phyloP scores from a whole-genome alignment of 2,113 vertebrate species.

The Eulacestoma nigropectus region DNA sequence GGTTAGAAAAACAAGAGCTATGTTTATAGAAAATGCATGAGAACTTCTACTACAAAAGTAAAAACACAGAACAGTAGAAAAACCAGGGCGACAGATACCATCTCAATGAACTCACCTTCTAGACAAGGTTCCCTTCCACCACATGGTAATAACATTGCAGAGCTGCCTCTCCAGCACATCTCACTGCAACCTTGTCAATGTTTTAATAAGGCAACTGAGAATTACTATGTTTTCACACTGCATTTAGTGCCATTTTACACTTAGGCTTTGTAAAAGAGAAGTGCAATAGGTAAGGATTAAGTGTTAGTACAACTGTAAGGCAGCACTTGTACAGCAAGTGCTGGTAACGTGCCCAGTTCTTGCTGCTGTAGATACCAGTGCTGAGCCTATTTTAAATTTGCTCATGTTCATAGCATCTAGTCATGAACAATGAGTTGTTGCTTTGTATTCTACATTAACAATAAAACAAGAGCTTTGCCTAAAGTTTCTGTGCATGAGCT shows the following conservation, averaged over 20 bases:
- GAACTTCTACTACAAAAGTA: too few relatives aligned
- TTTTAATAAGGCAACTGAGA: neutral
- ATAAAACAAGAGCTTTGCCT: neutral
- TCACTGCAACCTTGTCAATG: neutral
- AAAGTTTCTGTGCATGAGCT: neutral
- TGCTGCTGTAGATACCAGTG: neutral
- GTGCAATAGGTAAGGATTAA: neutral
- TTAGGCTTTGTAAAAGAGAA: neutral
- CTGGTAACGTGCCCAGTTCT: neutral
- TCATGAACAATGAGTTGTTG: neutral
- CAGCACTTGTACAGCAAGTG: neutral
- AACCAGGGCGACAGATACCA: too few relatives aligned
- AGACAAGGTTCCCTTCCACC: neutral
- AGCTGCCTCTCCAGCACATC: neutral
- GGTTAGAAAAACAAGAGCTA: too few relatives aligned
- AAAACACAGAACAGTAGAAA: too few relatives aligned
- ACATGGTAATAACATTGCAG: neutral
- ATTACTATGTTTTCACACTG: neutral
- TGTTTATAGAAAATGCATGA: too few relatives aligned
- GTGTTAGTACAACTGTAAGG: neutral
- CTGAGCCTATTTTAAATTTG: neutral
- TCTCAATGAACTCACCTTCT: neutral
- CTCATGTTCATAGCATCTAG: neutral
- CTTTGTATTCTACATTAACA: neutral
- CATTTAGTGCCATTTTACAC: neutral